A percentile compares a stretch with the other conserved stretches of the same genome.
These are phyloP conservation scores for Heterohyrax brucei DNA, from an alignment of 2,797 vertebrate genomes.

Conservation along the genomic window DNA sequence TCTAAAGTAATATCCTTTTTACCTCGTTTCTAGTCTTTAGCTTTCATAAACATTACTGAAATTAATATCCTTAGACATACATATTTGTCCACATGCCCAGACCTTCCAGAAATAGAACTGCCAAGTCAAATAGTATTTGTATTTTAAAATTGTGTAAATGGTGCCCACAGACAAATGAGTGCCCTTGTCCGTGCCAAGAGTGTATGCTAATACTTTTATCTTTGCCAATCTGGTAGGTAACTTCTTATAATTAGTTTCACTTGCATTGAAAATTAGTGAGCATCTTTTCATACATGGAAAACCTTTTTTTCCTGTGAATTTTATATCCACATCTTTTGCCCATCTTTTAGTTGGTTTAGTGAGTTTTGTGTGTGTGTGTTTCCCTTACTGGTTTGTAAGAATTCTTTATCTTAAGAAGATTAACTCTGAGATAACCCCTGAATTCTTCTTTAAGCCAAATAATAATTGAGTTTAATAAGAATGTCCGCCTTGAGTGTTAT, in stretches of 20 bases:
- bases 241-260: neutral
- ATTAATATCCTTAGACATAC: slow-evolving; percentile 22
- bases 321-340: neutral
- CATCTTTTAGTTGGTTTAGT: neutral
- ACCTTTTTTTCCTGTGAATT: neutral
- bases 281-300: slow-evolving; percentile 24
- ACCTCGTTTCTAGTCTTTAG: slow-evolving; percentile 20
- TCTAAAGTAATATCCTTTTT: neutral
- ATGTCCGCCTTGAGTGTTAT: too few species aligned
- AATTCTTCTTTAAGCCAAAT: too few species aligned
- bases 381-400: neutral
- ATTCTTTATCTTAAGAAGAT: neutral
- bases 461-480: too few species aligned
- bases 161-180: neutral
- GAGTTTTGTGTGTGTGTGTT: too few species aligned
- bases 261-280: neutral
- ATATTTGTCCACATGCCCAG: neutral
- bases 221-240: neutral
- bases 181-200: neutral
- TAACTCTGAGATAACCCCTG: too few species aligned
- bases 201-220: neutral
- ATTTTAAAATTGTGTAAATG: slow-evolving; percentile 54
- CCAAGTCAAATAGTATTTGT: slow-evolving; percentile 21
- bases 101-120: slow-evolving; percentile 54
- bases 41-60: slow-evolving; percentile 30